Evolutionary conservation across 2,797 vertebrate species (phyloP).

Genomic region (Sphenodon punctatus): DNA sequence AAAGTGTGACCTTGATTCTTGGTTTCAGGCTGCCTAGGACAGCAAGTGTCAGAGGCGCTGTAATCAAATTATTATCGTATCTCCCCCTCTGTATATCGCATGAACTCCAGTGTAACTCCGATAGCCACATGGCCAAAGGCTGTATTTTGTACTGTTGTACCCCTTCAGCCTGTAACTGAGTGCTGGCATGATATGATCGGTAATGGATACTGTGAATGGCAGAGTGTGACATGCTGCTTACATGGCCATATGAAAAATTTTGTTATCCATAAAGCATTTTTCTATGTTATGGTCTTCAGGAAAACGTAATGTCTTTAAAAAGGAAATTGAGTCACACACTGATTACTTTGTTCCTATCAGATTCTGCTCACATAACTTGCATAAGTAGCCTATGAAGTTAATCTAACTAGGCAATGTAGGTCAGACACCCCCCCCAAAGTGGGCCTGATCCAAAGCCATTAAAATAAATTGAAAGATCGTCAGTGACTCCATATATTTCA

Average conservation of each 20-base stretch:
- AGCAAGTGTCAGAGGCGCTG: neutral
- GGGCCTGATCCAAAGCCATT: neutral
- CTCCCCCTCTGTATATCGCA: neutral
- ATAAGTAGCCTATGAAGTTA: neutral
- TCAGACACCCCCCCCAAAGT: too few relatives aligned
- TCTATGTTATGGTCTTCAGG: too few relatives aligned
- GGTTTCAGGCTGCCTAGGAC: neutral
- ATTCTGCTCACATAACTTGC: neutral
- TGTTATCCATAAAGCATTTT: too few relatives aligned
- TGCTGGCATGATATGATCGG: neutral
- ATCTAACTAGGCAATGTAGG: neutral
- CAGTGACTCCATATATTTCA: too few relatives aligned
- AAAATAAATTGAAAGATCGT: too few relatives aligned
- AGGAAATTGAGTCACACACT: neutral
- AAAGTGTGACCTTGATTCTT: neutral
- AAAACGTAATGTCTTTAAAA: too few relatives aligned
- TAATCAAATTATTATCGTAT: accelerated
- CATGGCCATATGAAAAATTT: too few relatives aligned
- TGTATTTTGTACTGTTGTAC: too few relatives aligned
- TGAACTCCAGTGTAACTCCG: neutral
- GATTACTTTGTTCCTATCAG: neutral
- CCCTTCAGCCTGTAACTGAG: neutral
- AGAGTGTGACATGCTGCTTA: neutral
- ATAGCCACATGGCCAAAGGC: neutral
- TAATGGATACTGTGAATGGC: neutral